Evolutionary conservation across 1,140 invertebrate species (phyloP), one percentile per base, ranked within the genome.

Genomic region (Bombus soroeensis): DNA sequence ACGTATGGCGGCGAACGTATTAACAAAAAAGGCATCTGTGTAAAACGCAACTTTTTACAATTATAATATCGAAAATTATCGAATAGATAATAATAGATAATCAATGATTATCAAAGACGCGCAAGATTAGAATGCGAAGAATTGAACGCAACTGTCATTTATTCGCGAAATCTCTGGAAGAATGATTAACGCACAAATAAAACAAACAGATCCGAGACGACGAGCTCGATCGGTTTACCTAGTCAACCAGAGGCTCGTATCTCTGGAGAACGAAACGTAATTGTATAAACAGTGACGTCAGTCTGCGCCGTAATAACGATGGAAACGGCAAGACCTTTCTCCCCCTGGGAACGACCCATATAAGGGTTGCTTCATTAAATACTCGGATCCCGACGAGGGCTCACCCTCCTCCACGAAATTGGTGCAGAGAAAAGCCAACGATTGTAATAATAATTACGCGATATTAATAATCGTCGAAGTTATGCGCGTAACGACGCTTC

Each of bases 301-400:
- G 84, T 81, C 87, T 90, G 84, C 77, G 77, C 34, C 43, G 83
- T 82, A 90, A 88, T 90, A 91, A 91, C 87, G 89, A 87, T 81
- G 75, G 79, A 68, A 87, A 87, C 78, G 83, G 87, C 72, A 82
- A 73, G 84, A 37, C 68, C 79, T 76, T 68, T 72, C 80, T 74
- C 41, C 72, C 83, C 72, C 71, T 83, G 89, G 85, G 87, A 87
- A 62, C 83, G 81, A 90, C 87, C 81, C 84, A 84, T 70, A 85
- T 82, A 91, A 91, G 89, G 90, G 89, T 47, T 89, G 87, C 87
- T 91, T 90, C 90, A 91, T 91, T 91, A 91, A 90, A 90, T 90
- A 90, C 87, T 88, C 66, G 81, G 72, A 77, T 80, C 68, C 89
- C 87, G 66, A 77, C 77, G 86, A 86, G 47, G 39, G 66, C 68